Evolutionary conservation across 2,797 vertebrate genomes (phyloP), one percentile per base, ranked within the genome.

Genomic region (Coluber constrictor): DNA sequence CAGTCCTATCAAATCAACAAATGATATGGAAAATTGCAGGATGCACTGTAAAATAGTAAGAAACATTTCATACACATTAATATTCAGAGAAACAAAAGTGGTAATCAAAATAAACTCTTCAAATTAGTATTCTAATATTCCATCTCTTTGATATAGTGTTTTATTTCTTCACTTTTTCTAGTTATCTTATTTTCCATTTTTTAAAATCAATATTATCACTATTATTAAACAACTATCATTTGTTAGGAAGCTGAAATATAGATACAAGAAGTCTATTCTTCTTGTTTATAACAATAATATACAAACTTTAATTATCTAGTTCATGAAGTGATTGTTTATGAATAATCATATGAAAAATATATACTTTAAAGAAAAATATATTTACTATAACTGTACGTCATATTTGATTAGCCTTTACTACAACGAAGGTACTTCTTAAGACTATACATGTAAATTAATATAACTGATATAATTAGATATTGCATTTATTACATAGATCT

Each of bases 1-100:
- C 32, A 70, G 29, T 51, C 83, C 54, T 93, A 90, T 87, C 86
- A 93, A 74, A 86, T 60, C 51, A 91, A 54, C 90, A 89, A 56
- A 27, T 91, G 56, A 86, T 63, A 60, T 56, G 47, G n/a, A 55
- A 89, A 93, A 74, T 56, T 54, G 37, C 32, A 90, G 20, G n/a
- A n/a, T 54, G 63, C 29, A 93, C 27, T 74, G 27, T 37, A 90
- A 88, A 47, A 74, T 59, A 63, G 5, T n/a, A 86, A 86, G 18
- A 79, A 10, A 18, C 51, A 47, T 43, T 59, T 90, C 18, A 15
- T 88, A n/a, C 23, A 29, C 93, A 88, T 87, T 9, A 51, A 59
- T 37, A 79, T 51, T 79, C 9, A 37, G 86, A 83, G 16, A 88
- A 59, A 15, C 32, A 91, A 56, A 20, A 15, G 63, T 63, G 5